Evolutionary conservation across 2,888 invertebrate genomes (phyloP).

Genomic region (Troglohyphantes excavatus): DNA sequence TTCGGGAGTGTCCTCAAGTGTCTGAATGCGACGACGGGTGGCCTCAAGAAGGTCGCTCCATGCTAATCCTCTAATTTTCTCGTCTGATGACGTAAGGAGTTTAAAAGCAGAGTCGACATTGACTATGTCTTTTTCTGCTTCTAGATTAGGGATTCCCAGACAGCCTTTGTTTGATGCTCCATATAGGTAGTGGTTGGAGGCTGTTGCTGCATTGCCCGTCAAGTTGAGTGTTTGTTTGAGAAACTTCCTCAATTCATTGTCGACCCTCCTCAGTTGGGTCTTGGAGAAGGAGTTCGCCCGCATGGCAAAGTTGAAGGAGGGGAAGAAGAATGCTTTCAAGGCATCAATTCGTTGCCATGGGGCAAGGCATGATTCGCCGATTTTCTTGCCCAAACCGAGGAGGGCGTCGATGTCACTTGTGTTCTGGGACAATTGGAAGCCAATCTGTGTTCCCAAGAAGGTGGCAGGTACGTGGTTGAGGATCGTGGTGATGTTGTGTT

Average conservation of each 20-base stretch:
- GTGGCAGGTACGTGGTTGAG: background rate
- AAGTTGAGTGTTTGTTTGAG: background rate
- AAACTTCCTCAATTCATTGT: background rate
- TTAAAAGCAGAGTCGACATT: background rate
- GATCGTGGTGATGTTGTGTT: too few species aligned
- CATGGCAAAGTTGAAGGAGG: background rate
- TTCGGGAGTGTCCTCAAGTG: too few species aligned
- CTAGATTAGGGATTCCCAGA: background rate
- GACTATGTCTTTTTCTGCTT: background rate
- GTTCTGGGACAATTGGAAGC: background rate
- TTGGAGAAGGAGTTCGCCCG: background rate
- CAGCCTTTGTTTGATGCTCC: background rate
- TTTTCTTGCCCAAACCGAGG: too few species aligned
- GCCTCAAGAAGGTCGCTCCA: too few species aligned
- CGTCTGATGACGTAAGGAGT: background rate
- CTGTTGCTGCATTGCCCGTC: background rate
- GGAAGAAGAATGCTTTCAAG: background rate
- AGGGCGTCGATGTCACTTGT: fast-evolving
- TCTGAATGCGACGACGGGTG: fast-evolving
- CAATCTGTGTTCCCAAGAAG: too few species aligned
- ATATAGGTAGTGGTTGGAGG: background rate
- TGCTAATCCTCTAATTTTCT: too few species aligned
- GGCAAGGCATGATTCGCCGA: background rate
- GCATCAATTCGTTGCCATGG: background rate
- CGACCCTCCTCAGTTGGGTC: background rate